These are phyloP conservation scores for Drosophila differens DNA, from an alignment of 2,888 invertebrate genomes.

Conservation along the genomic window DNA sequence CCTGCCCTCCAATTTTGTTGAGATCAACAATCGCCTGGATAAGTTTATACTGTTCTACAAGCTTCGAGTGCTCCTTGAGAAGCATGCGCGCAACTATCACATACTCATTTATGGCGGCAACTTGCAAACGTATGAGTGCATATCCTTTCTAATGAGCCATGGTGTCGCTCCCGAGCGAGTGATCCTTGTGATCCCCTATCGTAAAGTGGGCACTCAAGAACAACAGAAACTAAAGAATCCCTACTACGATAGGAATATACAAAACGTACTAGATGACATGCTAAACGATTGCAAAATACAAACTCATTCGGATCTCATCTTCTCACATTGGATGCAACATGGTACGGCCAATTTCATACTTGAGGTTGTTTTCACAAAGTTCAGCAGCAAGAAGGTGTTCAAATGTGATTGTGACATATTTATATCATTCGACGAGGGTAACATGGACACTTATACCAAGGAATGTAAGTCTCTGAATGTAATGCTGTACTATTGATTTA, in stretches of 20 bases:
- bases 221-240: conserved; percentile 55
- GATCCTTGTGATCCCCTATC: conserved; percentile 56
- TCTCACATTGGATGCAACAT: conserved; percentile 56
- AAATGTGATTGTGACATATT: conserved; percentile 77
- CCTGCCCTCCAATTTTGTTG: conserved; percentile 72
- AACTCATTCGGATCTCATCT: conserved; percentile 48
- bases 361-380: conserved; percentile 60
- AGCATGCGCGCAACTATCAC: conserved; percentile 14
- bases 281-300: conserved; percentile 56
- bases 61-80: conserved; percentile 49
- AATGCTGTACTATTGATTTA: background rate
- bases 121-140: conserved; percentile 72
- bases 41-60: conserved; percentile 77
- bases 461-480: conserved; percentile 36
- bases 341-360: conserved; percentile 50
- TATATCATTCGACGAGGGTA: conserved; percentile 69
- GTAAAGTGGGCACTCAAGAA: background rate
- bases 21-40: conserved; percentile 78
- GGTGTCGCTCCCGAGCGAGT: conserved; percentile 50
- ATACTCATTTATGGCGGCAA: conserved; percentile 78
- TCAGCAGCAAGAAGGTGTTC: conserved; percentile 14
- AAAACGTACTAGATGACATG: conserved; percentile 61
- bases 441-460: conserved; percentile 12
- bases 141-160: conserved; percentile 71
- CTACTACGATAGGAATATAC: conserved; percentile 62